phyloP scores from a whole-genome alignment of 2,888 invertebrate genomes.

The Rotaria magnacalcarata region DNA sequence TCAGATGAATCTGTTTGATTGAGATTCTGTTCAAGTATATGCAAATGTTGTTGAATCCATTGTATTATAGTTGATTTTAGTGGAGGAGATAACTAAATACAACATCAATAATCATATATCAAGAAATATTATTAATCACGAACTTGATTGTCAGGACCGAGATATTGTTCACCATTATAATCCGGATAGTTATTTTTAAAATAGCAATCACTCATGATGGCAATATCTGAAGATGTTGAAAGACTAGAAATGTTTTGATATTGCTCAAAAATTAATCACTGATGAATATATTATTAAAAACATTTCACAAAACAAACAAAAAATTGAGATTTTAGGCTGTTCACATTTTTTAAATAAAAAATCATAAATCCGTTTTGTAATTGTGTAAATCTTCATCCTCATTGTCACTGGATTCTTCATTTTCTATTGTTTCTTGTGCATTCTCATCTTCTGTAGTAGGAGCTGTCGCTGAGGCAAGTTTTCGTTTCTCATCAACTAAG shows the following conservation, averaged over 20 bases:
- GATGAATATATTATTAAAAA: too few species aligned
- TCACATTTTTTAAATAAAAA: too few species aligned
- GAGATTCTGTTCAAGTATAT: neutral
- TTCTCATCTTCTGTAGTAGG: neutral
- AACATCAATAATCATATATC: neutral
- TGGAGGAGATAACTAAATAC: neutral
- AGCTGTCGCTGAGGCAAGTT: neutral
- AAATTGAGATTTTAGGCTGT: neutral
- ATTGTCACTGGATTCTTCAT: neutral
- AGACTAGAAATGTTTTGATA: neutral
- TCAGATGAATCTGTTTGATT: neutral
- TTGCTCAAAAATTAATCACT: too few species aligned
- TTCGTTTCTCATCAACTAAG: neutral
- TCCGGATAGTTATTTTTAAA: neutral
- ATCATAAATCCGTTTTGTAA: neutral
- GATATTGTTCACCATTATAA: constrained; percentile 30
- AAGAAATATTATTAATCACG: neutral
- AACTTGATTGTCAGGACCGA: neutral
- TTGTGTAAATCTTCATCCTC: constrained; percentile 20
- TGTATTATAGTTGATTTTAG: neutral
- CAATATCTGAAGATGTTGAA: neutral
- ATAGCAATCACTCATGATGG: neutral
- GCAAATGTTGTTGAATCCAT: neutral
- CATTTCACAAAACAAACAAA: neutral
- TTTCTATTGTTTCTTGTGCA: neutral